Conservation (phyloP, 2,888 invertebrate genomes). For the Scrobipalpa atriplicella region DNA sequence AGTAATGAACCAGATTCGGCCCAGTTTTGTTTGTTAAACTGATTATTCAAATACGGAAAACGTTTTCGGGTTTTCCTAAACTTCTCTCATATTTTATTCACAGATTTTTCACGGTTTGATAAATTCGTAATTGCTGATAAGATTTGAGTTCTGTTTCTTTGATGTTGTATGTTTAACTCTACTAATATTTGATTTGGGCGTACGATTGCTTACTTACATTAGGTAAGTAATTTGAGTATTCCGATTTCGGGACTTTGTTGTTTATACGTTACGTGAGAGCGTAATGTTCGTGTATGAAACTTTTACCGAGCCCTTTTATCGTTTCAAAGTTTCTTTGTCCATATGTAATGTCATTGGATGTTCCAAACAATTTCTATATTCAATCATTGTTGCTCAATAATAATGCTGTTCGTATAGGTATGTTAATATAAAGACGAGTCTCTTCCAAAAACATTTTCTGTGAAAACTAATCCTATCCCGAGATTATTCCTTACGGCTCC, state of each 20-base stretch:
- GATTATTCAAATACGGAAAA: conserved; percentile 82
- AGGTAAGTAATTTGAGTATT: conserved; percentile 25
- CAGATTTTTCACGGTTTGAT: conserved; percentile 74
- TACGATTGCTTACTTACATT: conserved; percentile 28
- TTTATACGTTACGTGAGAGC: background rate
- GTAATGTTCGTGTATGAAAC: background rate
- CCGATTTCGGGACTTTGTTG: conserved; percentile 15
- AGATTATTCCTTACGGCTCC: conserved; percentile 69
- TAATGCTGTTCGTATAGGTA: conserved; percentile 43
- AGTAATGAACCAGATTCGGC: conserved; percentile 76
- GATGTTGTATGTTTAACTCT: conserved; percentile 36
- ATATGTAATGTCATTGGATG: background rate
- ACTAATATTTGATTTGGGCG: conserved; percentile 32
- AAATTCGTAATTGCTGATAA: conserved; percentile 71
- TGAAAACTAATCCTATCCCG: conserved; percentile 70
- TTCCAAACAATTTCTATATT: conserved; percentile 45
- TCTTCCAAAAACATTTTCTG: conserved; percentile 54
- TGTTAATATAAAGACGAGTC: conserved; percentile 60
- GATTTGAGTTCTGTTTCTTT: conserved; percentile 52
- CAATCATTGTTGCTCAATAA: conserved; percentile 55
- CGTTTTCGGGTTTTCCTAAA: conserved; percentile 78
- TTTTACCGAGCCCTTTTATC: background rate
- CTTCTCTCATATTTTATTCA: conserved; percentile 81
- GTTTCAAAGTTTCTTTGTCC: background rate
- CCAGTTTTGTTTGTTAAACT: conserved; percentile 81